Conservation (phyloP, 1,140 invertebrate species). For the Macrobrachium rosenbergii region DNA sequence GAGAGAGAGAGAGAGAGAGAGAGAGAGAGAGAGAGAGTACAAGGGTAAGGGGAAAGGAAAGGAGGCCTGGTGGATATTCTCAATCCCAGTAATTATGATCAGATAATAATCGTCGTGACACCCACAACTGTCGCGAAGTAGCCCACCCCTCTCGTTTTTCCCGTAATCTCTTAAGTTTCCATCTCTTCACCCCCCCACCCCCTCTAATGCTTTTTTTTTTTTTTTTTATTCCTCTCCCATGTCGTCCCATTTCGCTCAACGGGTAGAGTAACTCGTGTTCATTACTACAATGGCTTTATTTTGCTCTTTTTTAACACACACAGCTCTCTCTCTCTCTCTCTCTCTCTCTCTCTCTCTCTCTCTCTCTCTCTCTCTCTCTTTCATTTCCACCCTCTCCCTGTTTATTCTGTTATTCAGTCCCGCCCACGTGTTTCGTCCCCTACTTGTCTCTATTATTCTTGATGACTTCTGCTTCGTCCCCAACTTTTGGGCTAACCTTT, state of each 20-base stretch:
- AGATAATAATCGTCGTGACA: constrained; percentile 30
- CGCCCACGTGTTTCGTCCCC: neutral
- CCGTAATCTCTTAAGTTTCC: neutral
- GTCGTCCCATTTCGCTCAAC: neutral
- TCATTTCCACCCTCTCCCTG: neutral
- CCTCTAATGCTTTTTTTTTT: no score
- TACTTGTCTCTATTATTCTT: neutral
- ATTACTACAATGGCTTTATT: no score
- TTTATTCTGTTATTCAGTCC: neutral
- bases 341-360: neutral
- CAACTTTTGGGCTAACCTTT: no score
- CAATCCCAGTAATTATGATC: constrained; percentile 33
- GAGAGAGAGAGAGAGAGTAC: neutral
- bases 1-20: neutral
- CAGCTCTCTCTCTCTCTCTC: constrained; percentile 4
- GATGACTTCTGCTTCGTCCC: neutral
- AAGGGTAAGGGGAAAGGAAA: neutral
- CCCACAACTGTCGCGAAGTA: constrained; percentile 14
- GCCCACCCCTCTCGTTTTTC: neutral
- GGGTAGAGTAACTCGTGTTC: no score
- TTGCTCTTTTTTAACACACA: no score
- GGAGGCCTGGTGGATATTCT: neutral
- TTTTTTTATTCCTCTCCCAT: no score
- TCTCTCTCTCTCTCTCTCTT: neutral
- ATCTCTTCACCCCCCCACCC: neutral